Base-by-base conservation (phyloP, 2,888 invertebrate species). In the Halictus ligatus region DNA sequence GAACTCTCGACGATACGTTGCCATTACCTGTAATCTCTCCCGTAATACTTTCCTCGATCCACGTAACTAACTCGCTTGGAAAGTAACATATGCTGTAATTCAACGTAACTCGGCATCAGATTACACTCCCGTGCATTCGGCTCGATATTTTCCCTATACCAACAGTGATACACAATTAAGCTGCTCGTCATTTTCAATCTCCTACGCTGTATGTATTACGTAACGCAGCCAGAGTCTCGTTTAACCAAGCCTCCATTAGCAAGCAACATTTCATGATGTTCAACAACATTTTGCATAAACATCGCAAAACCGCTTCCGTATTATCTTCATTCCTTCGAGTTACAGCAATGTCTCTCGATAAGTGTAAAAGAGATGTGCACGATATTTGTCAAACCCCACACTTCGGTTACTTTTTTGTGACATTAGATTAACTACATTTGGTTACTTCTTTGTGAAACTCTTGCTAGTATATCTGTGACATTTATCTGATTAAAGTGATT, bases 11-110 rank as follows among this genome's bases (percentile, higher is more conserved):
- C 15, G 48, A 76, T 83, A 75, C 13, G 13, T 25, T 75, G 18
- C 46, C 64, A 64, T 25, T 43, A 58, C 43, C 73, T 64, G 25
- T 64, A 74, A 58, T 50, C 13, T n/a, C 46, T 69, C 58, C 35
- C 71, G 69, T 77, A 77, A 79, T 79, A 78, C 81, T 78, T 89
- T 85, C 80, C 12, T 75, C 50, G 29, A 76, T 50, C 69, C 75
- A 88, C 87, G 86, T 86, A 90, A 90, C 78, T 35, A 48, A 71
- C 67, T 75, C 25, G 76, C 73, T 77, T 86, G 48, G 84, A 89
- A 90, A 90, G 89, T 84, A 79, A 80, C 64, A 43, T 50, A 21
- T 64, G 54, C 72, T 78, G 75, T 72, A 82, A 83, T 81, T 83
- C 87, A 79, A 60, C 80, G 82, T 77, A 90, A 82, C 72, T 35